A percentile compares a stretch with the other conserved stretches of the same genome.
Evolutionary conservation across 2,113 vertebrate species (phyloP).

Genomic region (Ophiodon elongatus): DNA sequence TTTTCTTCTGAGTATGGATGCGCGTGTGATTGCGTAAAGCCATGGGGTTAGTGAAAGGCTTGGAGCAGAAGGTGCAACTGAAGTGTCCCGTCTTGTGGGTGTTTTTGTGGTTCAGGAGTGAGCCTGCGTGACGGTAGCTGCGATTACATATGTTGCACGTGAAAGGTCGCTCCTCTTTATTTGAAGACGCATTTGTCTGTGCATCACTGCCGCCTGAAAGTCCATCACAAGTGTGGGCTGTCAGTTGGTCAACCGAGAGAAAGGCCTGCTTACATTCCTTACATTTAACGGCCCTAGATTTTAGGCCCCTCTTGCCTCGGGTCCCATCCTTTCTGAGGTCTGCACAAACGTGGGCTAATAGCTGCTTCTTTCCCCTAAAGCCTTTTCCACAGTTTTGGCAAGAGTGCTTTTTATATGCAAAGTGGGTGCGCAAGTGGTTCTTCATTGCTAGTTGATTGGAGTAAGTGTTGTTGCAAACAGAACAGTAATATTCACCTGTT

Average conservation of each 20-base stretch:
- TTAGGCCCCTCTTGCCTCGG: constrained; percentile 48
- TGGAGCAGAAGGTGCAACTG: constrained; percentile 86
- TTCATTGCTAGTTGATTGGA: constrained; percentile 91
- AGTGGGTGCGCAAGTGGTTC: constrained; percentile 91
- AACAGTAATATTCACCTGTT: constrained; percentile 89
- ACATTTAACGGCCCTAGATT: constrained; percentile 68
- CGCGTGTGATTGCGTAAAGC: constrained; percentile 84
- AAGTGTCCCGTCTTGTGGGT: constrained; percentile 85
- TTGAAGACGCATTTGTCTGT: not conserved
- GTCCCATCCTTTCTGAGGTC: constrained; percentile 68
- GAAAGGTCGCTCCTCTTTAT: constrained; percentile 80
- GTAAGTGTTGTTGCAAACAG: constrained; percentile 90
- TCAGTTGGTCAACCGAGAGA: constrained; percentile 67
- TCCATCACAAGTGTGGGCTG: constrained; percentile 67
- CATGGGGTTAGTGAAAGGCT: constrained; percentile 86
- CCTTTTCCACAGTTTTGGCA: constrained; percentile 89
- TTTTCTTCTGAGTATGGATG: constrained; percentile 86
- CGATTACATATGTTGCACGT: constrained; percentile 85
- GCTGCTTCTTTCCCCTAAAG: constrained; percentile 87
- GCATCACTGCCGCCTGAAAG: constrained; percentile 28
- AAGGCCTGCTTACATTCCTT: constrained; percentile 75
- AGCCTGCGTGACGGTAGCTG: constrained; percentile 84
- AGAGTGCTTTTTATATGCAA: constrained; percentile 84
- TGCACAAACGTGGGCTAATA: constrained; percentile 83
- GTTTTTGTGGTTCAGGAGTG: constrained; percentile 85